phyloP scores from a whole-genome alignment of 2,888 invertebrate species.

The Melanchra persicariae region DNA sequence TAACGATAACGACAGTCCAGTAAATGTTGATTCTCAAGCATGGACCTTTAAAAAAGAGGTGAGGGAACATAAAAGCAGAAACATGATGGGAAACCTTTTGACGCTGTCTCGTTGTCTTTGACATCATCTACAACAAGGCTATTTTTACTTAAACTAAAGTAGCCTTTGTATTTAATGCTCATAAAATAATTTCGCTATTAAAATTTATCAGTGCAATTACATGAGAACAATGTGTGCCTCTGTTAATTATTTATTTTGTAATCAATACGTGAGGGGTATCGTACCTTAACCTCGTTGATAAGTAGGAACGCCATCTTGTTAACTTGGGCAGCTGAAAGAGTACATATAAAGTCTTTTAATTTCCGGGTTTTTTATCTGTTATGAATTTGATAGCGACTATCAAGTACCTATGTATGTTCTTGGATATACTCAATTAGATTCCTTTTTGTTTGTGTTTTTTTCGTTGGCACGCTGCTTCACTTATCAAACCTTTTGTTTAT shows the following conservation, averaged over 20 bases:
- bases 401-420: not conserved
- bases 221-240: conserved; percentile 60
- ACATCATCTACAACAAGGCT: not conserved
- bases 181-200: conserved; percentile 26
- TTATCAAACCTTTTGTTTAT: not conserved
- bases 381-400: conserved; percentile 11
- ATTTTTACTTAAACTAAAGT: conserved; percentile 16
- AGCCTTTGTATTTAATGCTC: conserved; percentile 26
- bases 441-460: not conserved
- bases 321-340: conserved; percentile 33
- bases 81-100: not conserved
- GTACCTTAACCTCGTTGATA: conserved; percentile 58
- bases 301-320: conserved; percentile 49
- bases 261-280: conserved; percentile 73
- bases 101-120: not conserved
- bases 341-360: conserved; percentile 25
- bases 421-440: not conserved
- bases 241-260: conserved; percentile 71
- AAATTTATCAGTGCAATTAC: conserved; percentile 61
- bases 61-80: not conserved
- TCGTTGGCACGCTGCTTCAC: too few species aligned
- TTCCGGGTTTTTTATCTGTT: conserved; percentile 45
- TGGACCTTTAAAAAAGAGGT: not conserved
- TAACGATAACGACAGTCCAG: not conserved
- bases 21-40: not conserved